Base-by-base conservation (phyloP, 1,140 invertebrate species). In the Wasmannia auropunctata region DNA sequence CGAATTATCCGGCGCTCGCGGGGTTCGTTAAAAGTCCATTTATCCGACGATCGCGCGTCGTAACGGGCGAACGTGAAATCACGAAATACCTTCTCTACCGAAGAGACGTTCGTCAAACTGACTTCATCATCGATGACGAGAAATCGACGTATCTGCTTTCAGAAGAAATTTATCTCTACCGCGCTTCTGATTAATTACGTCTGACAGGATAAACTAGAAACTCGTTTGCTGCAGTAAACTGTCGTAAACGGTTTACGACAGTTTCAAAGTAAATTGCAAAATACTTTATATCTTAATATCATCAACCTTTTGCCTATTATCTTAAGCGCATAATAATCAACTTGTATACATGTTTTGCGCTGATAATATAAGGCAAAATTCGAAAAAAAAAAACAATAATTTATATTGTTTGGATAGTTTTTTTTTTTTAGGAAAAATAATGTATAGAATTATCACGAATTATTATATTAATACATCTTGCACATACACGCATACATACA, bases 1-100 rank as follows among this genome's bases (percentile, higher is more conserved):
- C 83, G 74, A 88, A 88, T 89, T 86, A 88, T 89, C 86, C 67
- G 58, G 85, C 87, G 63, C 72, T 86, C 77, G 72, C 74, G 54
- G 63, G 87, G 87, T 86, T 88, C 87, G 87, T 88, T 88, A 88
- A 88, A 88, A 88, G 80, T 88, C 87, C 65, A 88, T 88, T 88
- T 88, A 88, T 75, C 84, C 70, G 86, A 37, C 62, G 43, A 58
- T 28, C 22, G 70, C n/a, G 60, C 62, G 31, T 83, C 43, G 86
- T 60, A 62, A 80, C 87, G 81, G 70, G 81, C 74, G 58, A 63
- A 77, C 81, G 81, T 85, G 81, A 83, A 83, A 83, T 83, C 79
- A 83, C 79, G 79, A 69, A 83, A 83, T 72, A 83, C 28, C 62
- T 72, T 58, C 67, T 83, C 65, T n/a, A 37, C 51, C 37, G 51